phyloP scores from a whole-genome alignment of 1,140 invertebrate genomes.

The Argopecten irradians region DNA sequence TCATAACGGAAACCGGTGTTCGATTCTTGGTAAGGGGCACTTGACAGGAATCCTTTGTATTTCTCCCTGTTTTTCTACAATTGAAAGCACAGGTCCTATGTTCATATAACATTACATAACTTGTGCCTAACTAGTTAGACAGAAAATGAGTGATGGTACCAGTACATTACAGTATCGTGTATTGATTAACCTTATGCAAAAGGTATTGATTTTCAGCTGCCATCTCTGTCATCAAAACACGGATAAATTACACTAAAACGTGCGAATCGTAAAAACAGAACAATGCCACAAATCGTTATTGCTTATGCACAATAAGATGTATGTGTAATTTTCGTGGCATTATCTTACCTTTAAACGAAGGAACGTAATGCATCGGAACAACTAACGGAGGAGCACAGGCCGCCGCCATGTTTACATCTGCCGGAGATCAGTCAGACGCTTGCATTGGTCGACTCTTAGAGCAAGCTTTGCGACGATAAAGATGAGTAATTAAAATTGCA shows the following conservation, averaged over 20 bases:
- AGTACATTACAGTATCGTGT: neutral
- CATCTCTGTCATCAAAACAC: neutral
- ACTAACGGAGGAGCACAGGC: conserved; percentile 38
- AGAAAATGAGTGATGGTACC: neutral
- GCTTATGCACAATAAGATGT: too few relatives aligned
- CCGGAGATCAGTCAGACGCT: neutral
- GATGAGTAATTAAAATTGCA: neutral
- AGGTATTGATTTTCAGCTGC: neutral
- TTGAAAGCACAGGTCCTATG: too few relatives aligned
- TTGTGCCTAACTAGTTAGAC: neutral
- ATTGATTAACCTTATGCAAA: neutral
- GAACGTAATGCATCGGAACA: conserved; percentile 53
- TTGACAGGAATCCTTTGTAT: too few relatives aligned
- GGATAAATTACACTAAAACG: neutral
- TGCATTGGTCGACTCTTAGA: neutral
- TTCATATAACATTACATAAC: too few relatives aligned
- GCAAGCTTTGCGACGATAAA: neutral
- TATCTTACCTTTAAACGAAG: conserved; percentile 56
- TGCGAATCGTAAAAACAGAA: neutral
- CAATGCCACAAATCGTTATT: neutral
- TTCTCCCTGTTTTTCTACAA: too few relatives aligned
- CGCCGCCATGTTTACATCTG: conserved; percentile 44
- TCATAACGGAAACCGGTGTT: too few relatives aligned
- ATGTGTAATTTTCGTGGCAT: neutral
- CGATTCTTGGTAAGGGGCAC: too few relatives aligned